Conservation (phyloP, 2,113 vertebrate species). For the Oryctolagus cuniculus region mOryCun1.1 NC_091434.1:62594501-62595000, state of each 20-base stretch:
- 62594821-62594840: too few species aligned
- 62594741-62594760: conserved; percentile 21
- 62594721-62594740: not conserved
- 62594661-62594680: conserved; percentile 40
- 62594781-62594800: not conserved
- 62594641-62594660: conserved; percentile 37
- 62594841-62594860: too few species aligned
- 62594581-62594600: conserved; percentile 1
- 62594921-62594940: too few species aligned
- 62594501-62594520: not conserved
- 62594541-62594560: not conserved
- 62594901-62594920: too few species aligned
- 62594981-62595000: too few species aligned
- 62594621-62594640: not conserved
- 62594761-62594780: conserved; percentile 55
- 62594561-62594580: not conserved
- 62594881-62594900: too few species aligned
- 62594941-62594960: too few species aligned
- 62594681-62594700: not conserved
- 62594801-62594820: not conserved
- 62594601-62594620: conserved; percentile 39
- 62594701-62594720: conserved; percentile 33
- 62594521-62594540: not conserved
- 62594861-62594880: too few species aligned
- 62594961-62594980: too few species aligned